Evolutionary conservation across 2,888 invertebrate genomes (phyloP), one percentile per base, ranked within the genome.

Genomic region (Trichogramma dendrolimi): DNA sequence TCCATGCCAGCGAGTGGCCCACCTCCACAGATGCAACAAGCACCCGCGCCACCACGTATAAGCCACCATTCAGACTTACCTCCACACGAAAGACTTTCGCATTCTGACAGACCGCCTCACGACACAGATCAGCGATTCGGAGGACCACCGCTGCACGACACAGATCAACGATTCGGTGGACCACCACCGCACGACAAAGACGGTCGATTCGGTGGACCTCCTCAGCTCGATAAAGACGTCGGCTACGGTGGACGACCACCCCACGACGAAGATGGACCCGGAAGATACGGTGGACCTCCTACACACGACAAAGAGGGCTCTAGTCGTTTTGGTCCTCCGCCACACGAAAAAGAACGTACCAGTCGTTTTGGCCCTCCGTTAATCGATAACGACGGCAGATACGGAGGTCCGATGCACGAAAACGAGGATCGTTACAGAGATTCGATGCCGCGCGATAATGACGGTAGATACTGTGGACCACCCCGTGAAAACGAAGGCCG

Each of bases 401-500:
- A 8, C 10, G 44, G 44, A 44, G 44, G 8, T 8, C 48, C 53
- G 8, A 50, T 44, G 4, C n/a, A 27, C 1, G 42, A 55, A 4
- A 50, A 50, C 2, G 62, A 59, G 4, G 55, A 58, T n/a, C 56
- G 50, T 4, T 44, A 55, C 14, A 51, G 46, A 38, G 51, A 51
- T n/a, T 41, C 50, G 4, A 58, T 55, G 5, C 55, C 46, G 0
- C 39, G 52, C 8, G 50, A 38, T 3, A 44, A 54, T 4, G 58
- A 42, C 0, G 58, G 57, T 1, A 43, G 49, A 1, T 44, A 46
- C 50, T 54, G 49, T 10, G 54, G 48, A 14, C 44, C 60, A 41
- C 55, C 49, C 4, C 61, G 47, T 38, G 42, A 6, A 6, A 42
- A 46, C 4, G 55, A 11, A 27, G 55, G 39, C 6, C 49, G 42